phyloP scores from a whole-genome alignment of 2,888 invertebrate species.

The Eledona agricola region DNA sequence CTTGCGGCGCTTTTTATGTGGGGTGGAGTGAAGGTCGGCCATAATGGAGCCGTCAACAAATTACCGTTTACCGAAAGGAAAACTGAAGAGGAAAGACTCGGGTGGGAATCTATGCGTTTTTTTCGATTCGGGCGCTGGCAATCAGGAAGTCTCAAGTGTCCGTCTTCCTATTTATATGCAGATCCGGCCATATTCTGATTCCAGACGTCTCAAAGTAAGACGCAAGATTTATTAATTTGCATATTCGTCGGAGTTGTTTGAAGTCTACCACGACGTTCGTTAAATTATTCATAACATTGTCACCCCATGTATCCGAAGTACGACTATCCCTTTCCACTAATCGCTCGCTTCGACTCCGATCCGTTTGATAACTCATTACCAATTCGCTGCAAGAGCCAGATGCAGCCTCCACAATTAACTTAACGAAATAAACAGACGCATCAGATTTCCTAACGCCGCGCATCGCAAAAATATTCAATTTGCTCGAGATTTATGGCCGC shows the following conservation, averaged over 20 bases:
- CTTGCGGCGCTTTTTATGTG: constrained; percentile 38
- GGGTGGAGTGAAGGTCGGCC: constrained; percentile 44
- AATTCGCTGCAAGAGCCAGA: constrained; percentile 31
- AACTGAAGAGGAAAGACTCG: constrained; percentile 1
- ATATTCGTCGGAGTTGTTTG: constrained; percentile 59
- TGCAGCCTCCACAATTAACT: background rate
- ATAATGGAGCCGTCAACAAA: constrained; percentile 47
- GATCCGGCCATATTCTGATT: constrained; percentile 54
- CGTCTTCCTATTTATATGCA: constrained; percentile 59
- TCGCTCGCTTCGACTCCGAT: constrained; percentile 39
- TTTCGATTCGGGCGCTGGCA: constrained; percentile 13
- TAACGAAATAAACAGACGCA: background rate
- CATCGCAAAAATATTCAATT: constrained; percentile 25
- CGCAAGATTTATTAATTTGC: constrained; percentile 62
- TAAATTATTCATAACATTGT: constrained; percentile 62
- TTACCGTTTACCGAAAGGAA: constrained; percentile 36
- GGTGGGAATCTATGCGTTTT: background rate
- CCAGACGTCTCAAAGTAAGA: constrained; percentile 58
- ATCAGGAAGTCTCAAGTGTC: constrained; percentile 51
- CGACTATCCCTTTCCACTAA: constrained; percentile 46
- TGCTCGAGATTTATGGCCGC: constrained; percentile 19
- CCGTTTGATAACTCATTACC: constrained; percentile 41
- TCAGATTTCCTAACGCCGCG: background rate
- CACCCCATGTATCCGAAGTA: constrained; percentile 53
- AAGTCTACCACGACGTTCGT: constrained; percentile 55